phyloP scores from a whole-genome alignment of 2,113 vertebrate genomes.

The Mormyrus iriodes region DNA sequence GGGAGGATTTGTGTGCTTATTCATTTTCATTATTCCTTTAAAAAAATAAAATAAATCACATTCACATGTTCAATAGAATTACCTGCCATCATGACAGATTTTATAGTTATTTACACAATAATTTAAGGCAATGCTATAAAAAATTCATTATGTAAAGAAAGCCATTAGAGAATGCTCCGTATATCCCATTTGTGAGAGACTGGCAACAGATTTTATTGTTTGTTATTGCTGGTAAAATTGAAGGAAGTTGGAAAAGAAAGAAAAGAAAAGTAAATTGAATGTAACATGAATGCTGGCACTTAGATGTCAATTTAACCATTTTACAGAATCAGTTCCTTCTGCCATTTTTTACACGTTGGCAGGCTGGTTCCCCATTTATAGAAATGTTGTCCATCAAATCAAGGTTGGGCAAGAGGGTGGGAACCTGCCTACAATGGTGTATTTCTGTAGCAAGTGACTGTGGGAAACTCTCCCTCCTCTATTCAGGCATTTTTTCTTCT shows the following conservation, averaged over 20 bases:
- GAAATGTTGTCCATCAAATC: conserved; percentile 94
- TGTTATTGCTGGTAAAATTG: neutral
- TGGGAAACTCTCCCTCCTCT: conserved; percentile 99
- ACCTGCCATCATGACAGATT: neutral
- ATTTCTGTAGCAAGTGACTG: conserved; percentile 97
- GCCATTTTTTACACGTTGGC: conserved; percentile 79
- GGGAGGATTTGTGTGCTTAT: neutral
- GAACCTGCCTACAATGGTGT: conserved; percentile 81
- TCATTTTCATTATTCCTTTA: neutral
- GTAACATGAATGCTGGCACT: neutral
- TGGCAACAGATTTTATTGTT: neutral
- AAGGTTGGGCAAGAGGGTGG: conserved; percentile 63
- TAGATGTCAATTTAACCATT: neutral
- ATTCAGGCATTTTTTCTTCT: conserved; percentile 98
- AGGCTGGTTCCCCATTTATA: conserved; percentile 89
- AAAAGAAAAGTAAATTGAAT: conserved; percentile 5
- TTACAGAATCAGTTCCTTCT: neutral
- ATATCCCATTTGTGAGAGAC: neutral
- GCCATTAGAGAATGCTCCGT: neutral
- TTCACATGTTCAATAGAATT: neutral
- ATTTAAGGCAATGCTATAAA: neutral
- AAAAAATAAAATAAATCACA: neutral
- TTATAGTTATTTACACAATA: neutral
- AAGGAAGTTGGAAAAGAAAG: neutral
- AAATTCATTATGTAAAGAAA: neutral